Conservation (phyloP, 2,113 vertebrate species). For the Lepus timidus region DNA sequence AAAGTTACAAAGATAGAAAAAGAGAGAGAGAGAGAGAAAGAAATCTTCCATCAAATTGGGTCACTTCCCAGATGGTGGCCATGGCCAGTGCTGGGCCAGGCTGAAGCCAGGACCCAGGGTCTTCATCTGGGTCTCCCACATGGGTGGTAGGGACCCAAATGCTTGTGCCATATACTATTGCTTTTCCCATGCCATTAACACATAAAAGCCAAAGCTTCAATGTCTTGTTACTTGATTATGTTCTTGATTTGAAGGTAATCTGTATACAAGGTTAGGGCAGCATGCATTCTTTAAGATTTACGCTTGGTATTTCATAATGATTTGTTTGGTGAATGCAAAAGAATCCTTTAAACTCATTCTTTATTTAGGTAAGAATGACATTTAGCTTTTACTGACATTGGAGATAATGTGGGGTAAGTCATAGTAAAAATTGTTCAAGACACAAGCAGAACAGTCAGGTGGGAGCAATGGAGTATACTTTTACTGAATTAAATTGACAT, state of each 20-base stretch:
- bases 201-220: not conserved
- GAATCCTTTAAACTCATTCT: constrained; percentile 62
- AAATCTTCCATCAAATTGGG: too few relatives aligned
- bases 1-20: too few relatives aligned
- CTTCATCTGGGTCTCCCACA: too few relatives aligned
- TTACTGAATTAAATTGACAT: not conserved
- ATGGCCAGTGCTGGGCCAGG: too few relatives aligned
- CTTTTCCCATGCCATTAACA: too few relatives aligned
- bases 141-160: too few relatives aligned
- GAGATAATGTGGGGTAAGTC: constrained; percentile 11
- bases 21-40: too few relatives aligned
- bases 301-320: constrained; percentile 47
- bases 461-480: not conserved
- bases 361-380: constrained; percentile 8
- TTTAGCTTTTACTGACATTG: constrained; percentile 36
- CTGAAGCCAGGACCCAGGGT: too few relatives aligned
- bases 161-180: too few relatives aligned
- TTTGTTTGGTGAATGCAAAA: constrained; percentile 58
- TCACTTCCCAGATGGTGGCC: too few relatives aligned
- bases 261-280: constrained; percentile 40
- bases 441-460: not conserved
- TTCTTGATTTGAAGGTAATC: constrained; percentile 42
- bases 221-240: not conserved
- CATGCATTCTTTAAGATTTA: constrained; percentile 36
- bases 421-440: not conserved